These are phyloP conservation scores for Diuraphis noxia DNA, from an alignment of 1,140 invertebrate species.

Conservation along the genomic window DNA sequence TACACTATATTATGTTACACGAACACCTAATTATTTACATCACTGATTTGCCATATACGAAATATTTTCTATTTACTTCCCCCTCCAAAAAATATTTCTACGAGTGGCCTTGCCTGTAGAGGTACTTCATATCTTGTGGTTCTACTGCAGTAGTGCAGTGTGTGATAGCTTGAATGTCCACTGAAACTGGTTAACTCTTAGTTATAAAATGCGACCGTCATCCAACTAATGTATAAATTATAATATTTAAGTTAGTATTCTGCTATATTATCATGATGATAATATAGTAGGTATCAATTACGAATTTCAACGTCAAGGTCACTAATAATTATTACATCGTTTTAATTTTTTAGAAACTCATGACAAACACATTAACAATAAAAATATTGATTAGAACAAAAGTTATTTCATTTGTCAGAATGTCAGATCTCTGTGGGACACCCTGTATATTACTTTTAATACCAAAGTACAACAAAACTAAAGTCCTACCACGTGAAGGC, in stretches of 20 bases:
- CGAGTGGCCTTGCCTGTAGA: background rate
- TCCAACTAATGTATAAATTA: background rate
- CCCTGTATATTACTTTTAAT: background rate
- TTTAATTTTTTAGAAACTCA: background rate
- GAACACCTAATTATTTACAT: too few species aligned
- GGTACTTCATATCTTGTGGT: background rate
- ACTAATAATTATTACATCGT: background rate
- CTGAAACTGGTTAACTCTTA: background rate
- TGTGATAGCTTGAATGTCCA: background rate
- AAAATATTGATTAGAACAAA: too few species aligned
- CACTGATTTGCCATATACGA: too few species aligned
- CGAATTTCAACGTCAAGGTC: background rate
- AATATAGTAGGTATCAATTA: background rate
- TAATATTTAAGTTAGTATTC: background rate
- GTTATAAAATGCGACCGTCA: background rate
- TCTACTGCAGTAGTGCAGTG: too few species aligned
- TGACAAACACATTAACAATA: background rate
- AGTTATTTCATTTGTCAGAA: too few species aligned
- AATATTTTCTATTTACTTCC: too few species aligned
- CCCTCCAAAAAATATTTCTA: too few species aligned
- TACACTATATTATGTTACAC: too few species aligned
- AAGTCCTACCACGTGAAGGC: background rate
- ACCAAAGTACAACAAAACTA: background rate
- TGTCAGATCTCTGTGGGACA: too few species aligned
- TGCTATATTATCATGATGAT: background rate